A percentile compares a stretch with the other conserved stretches of the same genome.
Conservation (phyloP, 92 coral and sea anemone species). For the Parazoanthus darwini region DNA sequence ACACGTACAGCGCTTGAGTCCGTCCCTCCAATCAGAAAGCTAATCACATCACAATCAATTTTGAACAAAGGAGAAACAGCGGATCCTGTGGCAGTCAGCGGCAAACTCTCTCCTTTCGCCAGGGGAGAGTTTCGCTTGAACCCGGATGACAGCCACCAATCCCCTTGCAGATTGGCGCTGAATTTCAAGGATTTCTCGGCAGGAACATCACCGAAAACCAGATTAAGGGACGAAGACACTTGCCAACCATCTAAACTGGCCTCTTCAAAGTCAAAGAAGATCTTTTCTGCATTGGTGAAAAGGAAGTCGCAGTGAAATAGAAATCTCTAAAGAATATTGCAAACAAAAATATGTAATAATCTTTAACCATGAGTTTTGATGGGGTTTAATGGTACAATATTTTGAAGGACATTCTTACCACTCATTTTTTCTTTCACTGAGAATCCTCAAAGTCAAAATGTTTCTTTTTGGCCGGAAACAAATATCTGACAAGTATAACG, state of each 20-base stretch:
- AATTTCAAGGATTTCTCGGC: background rate
- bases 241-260: conserved; percentile 36
- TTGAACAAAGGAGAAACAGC: conserved; percentile 33
- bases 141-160: conserved; percentile 43
- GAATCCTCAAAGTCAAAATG: background rate
- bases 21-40: conserved; percentile 18
- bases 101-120: conserved; percentile 2
- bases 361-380: background rate
- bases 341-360: background rate
- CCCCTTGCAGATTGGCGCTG: conserved; percentile 25
- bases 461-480: too few relatives aligned
- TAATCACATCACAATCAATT: conserved; percentile 22
- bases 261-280: conserved; percentile 42
- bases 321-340: too few relatives aligned
- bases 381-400: background rate
- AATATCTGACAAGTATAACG: too few relatives aligned
- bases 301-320: too few relatives aligned
- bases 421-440: background rate
- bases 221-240: conserved; percentile 9
- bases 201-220: conserved; percentile 37
- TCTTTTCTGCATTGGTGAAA: conserved; percentile 3
- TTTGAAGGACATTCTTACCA: background rate
- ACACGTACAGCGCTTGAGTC: background rate
- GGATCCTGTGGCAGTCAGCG: background rate
- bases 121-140: conserved; percentile 37